Evolutionary conservation across 2,888 invertebrate species (phyloP).

Genomic region (Melanargia galathea): DNA sequence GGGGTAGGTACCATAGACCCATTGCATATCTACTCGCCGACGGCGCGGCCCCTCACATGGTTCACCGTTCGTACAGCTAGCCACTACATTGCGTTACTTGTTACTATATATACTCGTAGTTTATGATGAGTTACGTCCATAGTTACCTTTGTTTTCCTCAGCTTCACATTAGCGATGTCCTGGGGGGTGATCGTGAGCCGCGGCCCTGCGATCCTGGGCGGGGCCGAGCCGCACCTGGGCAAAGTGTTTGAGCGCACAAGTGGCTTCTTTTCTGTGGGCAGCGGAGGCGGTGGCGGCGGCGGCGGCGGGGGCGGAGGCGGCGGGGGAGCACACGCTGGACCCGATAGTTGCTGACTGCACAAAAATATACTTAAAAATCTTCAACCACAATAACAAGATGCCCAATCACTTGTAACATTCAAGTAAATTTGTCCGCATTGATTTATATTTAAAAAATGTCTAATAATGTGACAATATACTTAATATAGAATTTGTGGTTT

Average conservation of each 20-base stretch:
- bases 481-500: too few relatives aligned
- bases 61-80: too few relatives aligned
- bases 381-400: too few relatives aligned
- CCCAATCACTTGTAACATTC: too few relatives aligned
- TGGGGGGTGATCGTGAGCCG: constrained; percentile 72
- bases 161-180: constrained; percentile 75
- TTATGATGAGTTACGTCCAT: not conserved
- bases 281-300: constrained; percentile 63
- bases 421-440: too few relatives aligned
- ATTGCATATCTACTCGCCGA: too few relatives aligned
- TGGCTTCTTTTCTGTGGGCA: constrained; percentile 56
- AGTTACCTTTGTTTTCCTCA: constrained; percentile 71
- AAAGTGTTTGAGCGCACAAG: constrained; percentile 62
- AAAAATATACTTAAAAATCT: not conserved
- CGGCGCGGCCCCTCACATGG: too few relatives aligned
- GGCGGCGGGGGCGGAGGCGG: constrained; percentile 57
- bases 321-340: constrained; percentile 55
- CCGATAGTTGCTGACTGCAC: constrained; percentile 48
- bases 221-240: constrained; percentile 71
- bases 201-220: constrained; percentile 61
- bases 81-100: too few relatives aligned
- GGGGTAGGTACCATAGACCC: too few relatives aligned
- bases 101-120: too few relatives aligned
- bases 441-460: too few relatives aligned
- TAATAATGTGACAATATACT: too few relatives aligned